These are phyloP conservation scores for Orussus abietinus DNA, from an alignment of 1,140 invertebrate genomes.

Conservation along the genomic window DNA sequence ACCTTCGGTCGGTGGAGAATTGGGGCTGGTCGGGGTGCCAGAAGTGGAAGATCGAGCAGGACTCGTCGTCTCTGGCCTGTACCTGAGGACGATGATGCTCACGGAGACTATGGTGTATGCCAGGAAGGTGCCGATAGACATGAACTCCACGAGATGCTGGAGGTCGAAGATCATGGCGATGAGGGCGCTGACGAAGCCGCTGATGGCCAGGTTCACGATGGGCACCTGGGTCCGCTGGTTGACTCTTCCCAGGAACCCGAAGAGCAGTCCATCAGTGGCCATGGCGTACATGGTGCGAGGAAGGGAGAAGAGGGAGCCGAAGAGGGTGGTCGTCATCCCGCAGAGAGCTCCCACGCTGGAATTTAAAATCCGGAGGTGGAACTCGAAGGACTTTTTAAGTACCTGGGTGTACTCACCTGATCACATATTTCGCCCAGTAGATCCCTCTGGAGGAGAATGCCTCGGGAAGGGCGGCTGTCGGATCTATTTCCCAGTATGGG, in stretches of 20 bases:
- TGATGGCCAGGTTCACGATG: constrained; percentile 73
- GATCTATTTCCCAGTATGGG: constrained; percentile 70
- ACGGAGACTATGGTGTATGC: constrained; percentile 90
- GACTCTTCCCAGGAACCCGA: constrained; percentile 70
- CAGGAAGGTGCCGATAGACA: constrained; percentile 88
- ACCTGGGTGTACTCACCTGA: constrained; percentile 46
- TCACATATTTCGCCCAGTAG: constrained; percentile 83
- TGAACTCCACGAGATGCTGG: constrained; percentile 87
- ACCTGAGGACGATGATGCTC: constrained; percentile 81
- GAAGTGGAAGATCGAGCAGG: constrained; percentile 46
- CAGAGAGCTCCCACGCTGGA: constrained; percentile 77
- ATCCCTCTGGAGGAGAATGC: constrained; percentile 72
- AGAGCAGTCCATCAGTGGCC: constrained; percentile 82
- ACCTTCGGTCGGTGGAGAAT: constrained; percentile 38
- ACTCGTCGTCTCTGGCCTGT: constrained; percentile 62
- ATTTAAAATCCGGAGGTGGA: neutral
- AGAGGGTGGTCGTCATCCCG: constrained; percentile 84
- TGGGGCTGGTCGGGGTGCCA: constrained; percentile 28
- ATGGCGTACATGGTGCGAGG: constrained; percentile 85
- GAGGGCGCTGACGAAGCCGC: constrained; percentile 71
- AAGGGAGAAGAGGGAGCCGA: constrained; percentile 80
- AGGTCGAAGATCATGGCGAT: constrained; percentile 86
- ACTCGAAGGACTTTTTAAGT: constrained; percentile 1
- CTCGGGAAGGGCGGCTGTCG: constrained; percentile 77
- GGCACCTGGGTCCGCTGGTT: constrained; percentile 79